Conservation (phyloP, 1,140 invertebrate species). For the Acromyrmex charruanus region DNA sequence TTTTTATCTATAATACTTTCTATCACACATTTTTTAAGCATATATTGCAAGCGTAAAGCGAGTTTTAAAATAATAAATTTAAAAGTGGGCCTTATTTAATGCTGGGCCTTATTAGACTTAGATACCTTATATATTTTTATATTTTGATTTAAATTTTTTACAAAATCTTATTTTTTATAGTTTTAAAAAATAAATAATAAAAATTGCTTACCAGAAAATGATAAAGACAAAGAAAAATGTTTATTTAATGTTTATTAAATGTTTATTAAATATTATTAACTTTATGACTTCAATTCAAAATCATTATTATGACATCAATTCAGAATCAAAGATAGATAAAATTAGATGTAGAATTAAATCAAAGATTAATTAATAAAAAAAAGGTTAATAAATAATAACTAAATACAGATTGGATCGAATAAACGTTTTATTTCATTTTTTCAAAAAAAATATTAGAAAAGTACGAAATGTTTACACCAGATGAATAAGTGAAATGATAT, state of each 20-base stretch:
- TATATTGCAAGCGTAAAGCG: too few species aligned
- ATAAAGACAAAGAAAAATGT: not conserved
- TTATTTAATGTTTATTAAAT: too few species aligned
- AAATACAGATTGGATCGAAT: not conserved
- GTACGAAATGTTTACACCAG: not conserved
- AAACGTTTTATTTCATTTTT: constrained; percentile 29
- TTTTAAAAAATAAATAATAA: constrained; percentile 4
- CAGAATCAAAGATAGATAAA: not conserved
- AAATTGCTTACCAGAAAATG: not conserved
- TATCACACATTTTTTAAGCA: too few species aligned
- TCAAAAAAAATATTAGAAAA: not conserved
- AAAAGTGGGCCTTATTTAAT: too few species aligned
- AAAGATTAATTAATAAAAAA: not conserved
- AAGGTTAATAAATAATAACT: not conserved
- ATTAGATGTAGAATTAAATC: not conserved
- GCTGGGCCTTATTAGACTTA: too few species aligned
- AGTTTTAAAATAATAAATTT: too few species aligned
- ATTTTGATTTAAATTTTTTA: not conserved
- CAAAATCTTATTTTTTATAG: not conserved
- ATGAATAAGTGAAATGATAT: constrained; percentile 53
- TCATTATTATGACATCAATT: not conserved
- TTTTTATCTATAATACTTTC: too few species aligned
- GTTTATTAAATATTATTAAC: not conserved
- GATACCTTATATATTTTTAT: not conserved
- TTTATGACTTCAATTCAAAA: not conserved